A percentile compares a stretch with the other conserved stretches of the same genome.
Conservation (phyloP, 2,113 vertebrate species). For the Eira barbara region DNA sequence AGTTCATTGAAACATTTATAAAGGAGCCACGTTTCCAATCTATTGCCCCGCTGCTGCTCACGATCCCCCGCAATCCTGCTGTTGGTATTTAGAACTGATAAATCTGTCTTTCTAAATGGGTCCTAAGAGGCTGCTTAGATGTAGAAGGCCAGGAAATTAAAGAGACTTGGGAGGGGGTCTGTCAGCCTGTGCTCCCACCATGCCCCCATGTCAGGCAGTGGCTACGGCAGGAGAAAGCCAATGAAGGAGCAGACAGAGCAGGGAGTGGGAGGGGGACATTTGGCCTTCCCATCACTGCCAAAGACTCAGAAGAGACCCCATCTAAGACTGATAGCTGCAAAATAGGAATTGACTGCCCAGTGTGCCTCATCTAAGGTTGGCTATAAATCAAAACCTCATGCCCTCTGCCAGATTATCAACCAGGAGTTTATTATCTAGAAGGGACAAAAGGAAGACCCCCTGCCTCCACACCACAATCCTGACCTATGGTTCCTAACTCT, state of each 20-base stretch:
- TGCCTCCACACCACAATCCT: neutral
- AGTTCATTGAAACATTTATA: slow-evolving; percentile 43
- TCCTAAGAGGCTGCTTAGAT: neutral
- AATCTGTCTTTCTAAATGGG: slow-evolving; percentile 31
- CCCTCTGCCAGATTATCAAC: neutral
- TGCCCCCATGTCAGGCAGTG: neutral
- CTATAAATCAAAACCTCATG: neutral
- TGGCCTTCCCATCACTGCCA: neutral
- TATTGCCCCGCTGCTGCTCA: neutral
- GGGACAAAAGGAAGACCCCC: neutral
- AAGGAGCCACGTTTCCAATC: slow-evolving; percentile 43
- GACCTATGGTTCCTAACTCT: neutral
- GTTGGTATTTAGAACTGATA: slow-evolving; percentile 19
- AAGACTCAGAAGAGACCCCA: neutral
- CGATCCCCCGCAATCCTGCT: neutral
- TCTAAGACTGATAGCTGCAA: neutral
- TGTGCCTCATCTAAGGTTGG: neutral
- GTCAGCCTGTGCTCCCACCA: neutral
- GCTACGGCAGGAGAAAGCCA: neutral
- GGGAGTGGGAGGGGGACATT: neutral
- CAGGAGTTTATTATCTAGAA: neutral
- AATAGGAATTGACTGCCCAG: neutral
- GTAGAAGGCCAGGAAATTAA: slow-evolving; percentile 36
- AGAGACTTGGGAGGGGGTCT: neutral
- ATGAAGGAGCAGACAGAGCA: neutral